A percentile compares a stretch with the other conserved stretches of the same genome.
Conservation (phyloP, 2,797 vertebrate genomes). For the Sebastolobus alascanus region DNA sequence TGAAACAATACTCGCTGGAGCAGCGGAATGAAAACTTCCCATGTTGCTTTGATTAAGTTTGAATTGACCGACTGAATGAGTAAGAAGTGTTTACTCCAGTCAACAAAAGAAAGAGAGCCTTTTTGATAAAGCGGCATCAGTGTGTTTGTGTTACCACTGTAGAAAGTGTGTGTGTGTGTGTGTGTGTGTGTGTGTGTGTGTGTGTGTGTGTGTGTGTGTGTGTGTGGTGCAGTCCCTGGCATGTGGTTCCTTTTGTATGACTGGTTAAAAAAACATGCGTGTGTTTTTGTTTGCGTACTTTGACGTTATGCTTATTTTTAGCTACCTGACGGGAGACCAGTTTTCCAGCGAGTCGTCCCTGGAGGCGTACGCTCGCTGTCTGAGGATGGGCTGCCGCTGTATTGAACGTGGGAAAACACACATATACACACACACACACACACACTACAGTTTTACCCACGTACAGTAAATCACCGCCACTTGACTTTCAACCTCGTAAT, state of each 20-base stretch:
- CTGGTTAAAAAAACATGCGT: slow-evolving; percentile 8
- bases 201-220: neutral
- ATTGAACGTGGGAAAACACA: slow-evolving; percentile 91
- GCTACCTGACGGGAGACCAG: slow-evolving; percentile 97
- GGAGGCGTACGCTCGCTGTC: slow-evolving; percentile 97
- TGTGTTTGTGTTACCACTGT: neutral
- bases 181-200: neutral
- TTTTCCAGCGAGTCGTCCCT: slow-evolving; percentile 99
- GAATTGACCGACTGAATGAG: slow-evolving; percentile 52
- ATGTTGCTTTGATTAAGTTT: slow-evolving; percentile 62
- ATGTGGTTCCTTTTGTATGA: slow-evolving; percentile 17
- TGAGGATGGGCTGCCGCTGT: slow-evolving; percentile 98
- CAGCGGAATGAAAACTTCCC: slow-evolving; percentile 55
- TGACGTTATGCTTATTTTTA: slow-evolving; percentile 77
- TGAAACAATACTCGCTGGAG: slow-evolving; percentile 71
- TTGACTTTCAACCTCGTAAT: slow-evolving; percentile 37
- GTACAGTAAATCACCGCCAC: slow-evolving; percentile 21
- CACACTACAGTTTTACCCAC: neutral
- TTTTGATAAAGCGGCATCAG: slow-evolving; percentile 25
- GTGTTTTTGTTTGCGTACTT: slow-evolving; percentile 33
- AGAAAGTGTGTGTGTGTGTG: neutral
- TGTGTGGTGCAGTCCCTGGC: slow-evolving; percentile 6
- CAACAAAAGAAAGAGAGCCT: slow-evolving; percentile 40
- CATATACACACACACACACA: slow-evolving; percentile 4
- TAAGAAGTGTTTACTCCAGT: slow-evolving; percentile 50